Evolutionary conservation across 2,797 vertebrate genomes (phyloP).

Genomic region (Leuciscus waleckii): DNA sequence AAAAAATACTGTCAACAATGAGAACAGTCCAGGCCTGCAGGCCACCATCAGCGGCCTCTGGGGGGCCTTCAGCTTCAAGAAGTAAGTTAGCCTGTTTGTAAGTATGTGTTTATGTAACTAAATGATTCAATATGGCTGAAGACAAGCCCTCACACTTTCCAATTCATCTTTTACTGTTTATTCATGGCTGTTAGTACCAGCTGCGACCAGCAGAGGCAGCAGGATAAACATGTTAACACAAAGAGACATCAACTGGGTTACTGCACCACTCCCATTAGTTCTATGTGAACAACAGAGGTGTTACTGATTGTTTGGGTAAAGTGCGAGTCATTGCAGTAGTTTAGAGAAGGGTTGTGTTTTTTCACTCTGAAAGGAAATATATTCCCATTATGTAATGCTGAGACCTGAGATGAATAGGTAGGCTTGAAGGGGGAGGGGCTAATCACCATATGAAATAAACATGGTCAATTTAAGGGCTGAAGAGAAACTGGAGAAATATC

Average conservation of each 20-base stretch:
- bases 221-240: slow-evolving; percentile 51
- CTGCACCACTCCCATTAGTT: no score
- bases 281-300: slow-evolving; percentile 33
- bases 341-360: slow-evolving; percentile 21
- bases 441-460: slow-evolving; percentile 12
- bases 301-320: slow-evolving; percentile 39
- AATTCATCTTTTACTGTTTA: not conserved
- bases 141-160: not conserved
- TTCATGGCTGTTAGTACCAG: not conserved
- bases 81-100: slow-evolving; percentile 72
- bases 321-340: slow-evolving; percentile 20
- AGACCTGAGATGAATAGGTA: slow-evolving; percentile 1
- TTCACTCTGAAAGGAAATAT: slow-evolving; percentile 16
- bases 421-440: not conserved
- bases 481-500: slow-evolving; percentile 20
- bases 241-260: no score
- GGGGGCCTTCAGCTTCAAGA: slow-evolving; percentile 91
- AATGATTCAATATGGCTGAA: not conserved
- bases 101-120: not conserved
- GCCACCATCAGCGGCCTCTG: slow-evolving; percentile 88
- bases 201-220: slow-evolving; percentile 1
- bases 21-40: slow-evolving; percentile 86
- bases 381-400: not conserved
- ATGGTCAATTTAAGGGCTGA: not conserved
- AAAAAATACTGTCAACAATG: slow-evolving; percentile 72